These are phyloP conservation scores for Girardinichthys multiradiatus DNA, from an alignment of 2,113 vertebrate species.

Conservation along the genomic window DNA sequence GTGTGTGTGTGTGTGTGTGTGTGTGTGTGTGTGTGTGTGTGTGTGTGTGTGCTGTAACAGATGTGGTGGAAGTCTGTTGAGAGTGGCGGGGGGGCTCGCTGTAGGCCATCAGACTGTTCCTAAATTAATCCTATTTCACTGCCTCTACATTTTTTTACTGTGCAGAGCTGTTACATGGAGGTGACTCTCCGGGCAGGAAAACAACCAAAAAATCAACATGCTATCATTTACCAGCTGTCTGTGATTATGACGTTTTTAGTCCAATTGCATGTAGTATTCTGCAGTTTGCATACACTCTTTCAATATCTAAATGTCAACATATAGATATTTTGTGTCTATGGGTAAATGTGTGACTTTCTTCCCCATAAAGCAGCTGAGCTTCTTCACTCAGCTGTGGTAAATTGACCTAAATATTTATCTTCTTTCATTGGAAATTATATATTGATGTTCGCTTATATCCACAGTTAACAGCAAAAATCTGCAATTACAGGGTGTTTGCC, in stretches of 20 bases:
- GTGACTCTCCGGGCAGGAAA: slow-evolving; percentile 10
- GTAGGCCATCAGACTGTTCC: slow-evolving; percentile 50
- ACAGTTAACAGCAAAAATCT: background rate
- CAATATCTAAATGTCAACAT: slow-evolving; percentile 3
- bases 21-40: no score
- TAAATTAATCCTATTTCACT: slow-evolving; percentile 63
- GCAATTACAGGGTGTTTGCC: background rate
- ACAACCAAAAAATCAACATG: background rate
- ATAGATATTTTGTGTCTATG: background rate
- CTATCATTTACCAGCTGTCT: slow-evolving; percentile 27
- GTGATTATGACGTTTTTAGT: slow-evolving; percentile 1
- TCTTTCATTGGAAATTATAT: slow-evolving; percentile 37
- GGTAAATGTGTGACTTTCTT: background rate
- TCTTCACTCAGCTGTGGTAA: slow-evolving; percentile 38
- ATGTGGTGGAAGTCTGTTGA: slow-evolving; percentile 59
- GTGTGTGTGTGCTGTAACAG: slow-evolving; percentile 38
- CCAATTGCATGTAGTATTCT: background rate
- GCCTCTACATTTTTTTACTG: slow-evolving; percentile 15
- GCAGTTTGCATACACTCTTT: background rate
- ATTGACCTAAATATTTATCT: slow-evolving; percentile 39
- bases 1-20: slow-evolving; percentile 19
- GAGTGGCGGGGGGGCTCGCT: slow-evolving; percentile 36
- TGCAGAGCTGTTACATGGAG: slow-evolving; percentile 36
- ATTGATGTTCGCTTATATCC: background rate
- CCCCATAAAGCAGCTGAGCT: slow-evolving; percentile 9